These are phyloP conservation scores for Rhabdomys dilectus DNA, from an alignment of 2,113 vertebrate species.

Conservation along the genomic window DNA sequence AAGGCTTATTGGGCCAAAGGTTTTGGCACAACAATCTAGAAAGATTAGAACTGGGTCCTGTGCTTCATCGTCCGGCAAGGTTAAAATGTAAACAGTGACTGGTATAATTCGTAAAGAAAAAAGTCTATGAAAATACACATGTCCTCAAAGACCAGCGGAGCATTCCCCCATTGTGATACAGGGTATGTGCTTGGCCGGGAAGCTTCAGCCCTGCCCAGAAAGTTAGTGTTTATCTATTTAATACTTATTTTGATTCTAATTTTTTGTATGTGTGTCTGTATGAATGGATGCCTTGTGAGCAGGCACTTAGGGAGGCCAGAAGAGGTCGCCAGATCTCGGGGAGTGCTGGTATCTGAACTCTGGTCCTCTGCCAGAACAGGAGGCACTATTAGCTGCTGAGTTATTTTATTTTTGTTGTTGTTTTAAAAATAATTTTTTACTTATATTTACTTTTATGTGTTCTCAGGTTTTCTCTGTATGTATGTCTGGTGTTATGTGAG, in stretches of 20 bases:
- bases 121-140: background rate
- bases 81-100: too few species aligned
- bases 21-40: background rate
- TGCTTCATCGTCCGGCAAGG: background rate
- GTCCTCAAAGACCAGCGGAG: background rate
- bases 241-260: background rate
- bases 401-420: background rate
- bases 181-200: background rate
- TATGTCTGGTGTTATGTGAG: background rate
- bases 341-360: background rate
- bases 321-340: accelerated
- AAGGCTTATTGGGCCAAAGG: background rate
- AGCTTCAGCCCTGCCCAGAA: background rate
- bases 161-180: background rate
- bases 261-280: background rate
- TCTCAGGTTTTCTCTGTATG: background rate
- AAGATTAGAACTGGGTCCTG: background rate
- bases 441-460: background rate
- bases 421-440: background rate
- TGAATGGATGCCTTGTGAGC: background rate
- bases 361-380: background rate
- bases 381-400: background rate
- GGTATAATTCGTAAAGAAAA: background rate
- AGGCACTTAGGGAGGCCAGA: background rate
- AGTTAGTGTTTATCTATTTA: background rate